These are phyloP conservation scores for Oncopodura yosiiana DNA, from an alignment of 1,140 invertebrate species.

Conservation along the genomic window DNA sequence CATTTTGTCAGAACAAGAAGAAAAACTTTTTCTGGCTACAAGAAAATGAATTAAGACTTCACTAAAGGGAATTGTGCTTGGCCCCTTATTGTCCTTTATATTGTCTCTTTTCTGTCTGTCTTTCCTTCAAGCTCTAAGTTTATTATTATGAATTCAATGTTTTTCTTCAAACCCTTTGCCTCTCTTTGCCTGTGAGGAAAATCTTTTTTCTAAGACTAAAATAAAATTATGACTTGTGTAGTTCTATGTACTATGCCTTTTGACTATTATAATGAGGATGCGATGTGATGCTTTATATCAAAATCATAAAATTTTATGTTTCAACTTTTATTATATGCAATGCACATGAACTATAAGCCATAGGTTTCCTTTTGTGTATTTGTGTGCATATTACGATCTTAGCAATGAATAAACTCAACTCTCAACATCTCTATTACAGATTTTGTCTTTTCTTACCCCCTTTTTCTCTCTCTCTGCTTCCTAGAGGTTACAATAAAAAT, in stretches of 20 bases:
- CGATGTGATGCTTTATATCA: conserved; percentile 25
- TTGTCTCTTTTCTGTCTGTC: neutral
- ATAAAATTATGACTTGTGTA: conserved; percentile 14
- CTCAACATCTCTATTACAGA: neutral
- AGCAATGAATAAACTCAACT: neutral
- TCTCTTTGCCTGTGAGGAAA: neutral
- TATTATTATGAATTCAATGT: neutral
- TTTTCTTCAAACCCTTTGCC: neutral
- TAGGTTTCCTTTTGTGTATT: neutral
- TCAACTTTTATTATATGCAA: conserved; percentile 32
- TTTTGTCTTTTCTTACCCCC: neutral
- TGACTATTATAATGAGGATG: neutral
- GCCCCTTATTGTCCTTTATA: conserved; percentile 10
- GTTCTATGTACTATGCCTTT: neutral
- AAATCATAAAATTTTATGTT: conserved; percentile 35
- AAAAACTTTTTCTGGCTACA: no score
- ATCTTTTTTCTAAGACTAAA: neutral
- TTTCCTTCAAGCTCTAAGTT: neutral
- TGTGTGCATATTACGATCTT: neutral
- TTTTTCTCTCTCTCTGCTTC: no score
- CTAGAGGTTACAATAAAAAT: conserved; percentile 2
- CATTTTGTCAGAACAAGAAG: neutral
- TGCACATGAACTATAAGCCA: neutral
- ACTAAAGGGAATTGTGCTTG: conserved; percentile 18
- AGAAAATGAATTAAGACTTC: conserved; percentile 16